Evolutionary conservation across 2,797 vertebrate genomes (phyloP).

Genomic region (Okamejei kenojei): DNA sequence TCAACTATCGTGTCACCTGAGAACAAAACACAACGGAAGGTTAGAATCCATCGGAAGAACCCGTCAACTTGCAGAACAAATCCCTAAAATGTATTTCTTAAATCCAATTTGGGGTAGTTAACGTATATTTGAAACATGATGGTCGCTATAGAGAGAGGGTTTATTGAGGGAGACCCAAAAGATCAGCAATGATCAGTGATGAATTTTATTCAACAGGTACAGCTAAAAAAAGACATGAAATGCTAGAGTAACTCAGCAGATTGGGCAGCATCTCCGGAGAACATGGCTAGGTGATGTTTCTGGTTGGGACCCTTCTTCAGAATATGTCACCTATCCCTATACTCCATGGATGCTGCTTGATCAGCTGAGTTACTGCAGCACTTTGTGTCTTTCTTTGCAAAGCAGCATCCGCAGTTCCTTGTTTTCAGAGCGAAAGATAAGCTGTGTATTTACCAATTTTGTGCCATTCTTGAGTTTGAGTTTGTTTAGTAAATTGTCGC

Average conservation of each 20-base stretch:
- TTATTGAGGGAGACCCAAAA: neutral
- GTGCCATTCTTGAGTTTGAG: no score
- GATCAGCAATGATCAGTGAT: neutral
- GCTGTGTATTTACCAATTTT: neutral
- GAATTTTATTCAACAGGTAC: neutral
- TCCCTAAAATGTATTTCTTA: neutral
- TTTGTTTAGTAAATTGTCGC: no score
- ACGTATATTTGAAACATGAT: neutral
- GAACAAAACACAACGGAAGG: conserved; percentile 43
- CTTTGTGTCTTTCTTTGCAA: no score
- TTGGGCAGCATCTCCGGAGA: no score
- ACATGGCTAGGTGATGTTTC: no score
- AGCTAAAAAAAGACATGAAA: neutral
- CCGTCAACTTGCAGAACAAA: neutral
- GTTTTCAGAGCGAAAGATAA: neutral
- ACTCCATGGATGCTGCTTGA: no score
- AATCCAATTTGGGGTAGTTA: neutral
- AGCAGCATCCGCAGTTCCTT: no score
- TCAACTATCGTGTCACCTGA: conserved; percentile 63
- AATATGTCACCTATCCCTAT: no score
- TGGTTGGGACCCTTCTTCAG: no score
- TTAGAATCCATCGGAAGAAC: neutral
- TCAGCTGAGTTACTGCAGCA: no score
- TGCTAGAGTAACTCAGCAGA: no score
- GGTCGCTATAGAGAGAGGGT: no score